Base-by-base conservation (phyloP, 2,888 invertebrate species). In the Lydus trimaculatus region DNA sequence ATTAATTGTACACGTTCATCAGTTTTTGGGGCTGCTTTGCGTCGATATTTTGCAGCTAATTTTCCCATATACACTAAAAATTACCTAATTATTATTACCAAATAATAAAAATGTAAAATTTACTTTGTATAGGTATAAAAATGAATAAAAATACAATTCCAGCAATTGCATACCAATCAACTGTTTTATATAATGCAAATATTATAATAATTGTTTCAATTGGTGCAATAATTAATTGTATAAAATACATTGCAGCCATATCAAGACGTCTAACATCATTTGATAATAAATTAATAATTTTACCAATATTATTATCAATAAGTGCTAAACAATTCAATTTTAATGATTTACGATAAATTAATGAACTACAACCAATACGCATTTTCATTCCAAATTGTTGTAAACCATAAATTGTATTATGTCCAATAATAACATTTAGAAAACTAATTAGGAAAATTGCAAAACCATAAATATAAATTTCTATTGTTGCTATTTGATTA, bases 241-340 rank as follows among this genome's bases (percentile, higher is more conserved):
- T 92, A n/a, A 94, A 82, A 81, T 94, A 94, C 64, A 94, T 86
- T 23, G 91, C 88, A 2, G 92, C 91, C 85, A 92, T 88, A 83
- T 96, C 95, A 83, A 96, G 94, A 65, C 94, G 85, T 74, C 91
- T 91, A 0, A 95, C 94, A 83, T 96, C 96, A 64, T 95, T 95
- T 0, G 95, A 94, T 72, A 96, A 68, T 56, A 81, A 72, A 28
- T 80, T 81, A 5, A 81, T 72, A 23, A 79, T 77, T 67, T 79
- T 75, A 84, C 85, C 97, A 78, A 89, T 94, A 85, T 86, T 92
- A 0, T 95, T 95, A 82, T 94, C 91, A 6, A 93, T 92, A 56
- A 95, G 86, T 0, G 96, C 93, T 5, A 91, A 91, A 82, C 92
- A 93, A 63, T 93, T 94, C 43, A 96, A 85, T 71, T 88, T 86